These are phyloP conservation scores for Papilio glaucus DNA, from an alignment of 1,140 invertebrate genomes.

Conservation along the genomic window DNA sequence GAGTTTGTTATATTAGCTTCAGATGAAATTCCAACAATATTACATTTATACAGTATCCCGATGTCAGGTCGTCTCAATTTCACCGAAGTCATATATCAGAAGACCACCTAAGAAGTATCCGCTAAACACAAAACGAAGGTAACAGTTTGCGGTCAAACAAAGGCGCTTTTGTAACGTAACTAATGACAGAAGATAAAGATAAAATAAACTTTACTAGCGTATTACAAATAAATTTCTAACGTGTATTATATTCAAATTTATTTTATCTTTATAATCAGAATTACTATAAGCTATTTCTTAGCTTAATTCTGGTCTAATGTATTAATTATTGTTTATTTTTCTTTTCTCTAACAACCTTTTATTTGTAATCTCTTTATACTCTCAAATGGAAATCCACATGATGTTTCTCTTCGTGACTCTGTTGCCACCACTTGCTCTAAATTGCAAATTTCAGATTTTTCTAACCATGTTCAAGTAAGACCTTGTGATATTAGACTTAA, in stretches of 20 bases:
- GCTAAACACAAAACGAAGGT: slow-evolving; percentile 22
- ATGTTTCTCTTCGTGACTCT: no score
- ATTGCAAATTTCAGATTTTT: no score
- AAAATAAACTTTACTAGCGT: not conserved
- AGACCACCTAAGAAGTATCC: slow-evolving; percentile 25
- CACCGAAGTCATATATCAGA: slow-evolving; percentile 17
- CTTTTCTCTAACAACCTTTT: no score
- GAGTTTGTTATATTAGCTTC: not conserved
- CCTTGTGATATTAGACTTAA: no score
- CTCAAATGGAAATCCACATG: no score
- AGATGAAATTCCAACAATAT: not conserved
- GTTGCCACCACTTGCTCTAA: no score
- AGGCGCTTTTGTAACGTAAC: slow-evolving; percentile 9
- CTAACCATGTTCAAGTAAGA: no score
- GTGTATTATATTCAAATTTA: not conserved
- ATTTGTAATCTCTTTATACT: no score
- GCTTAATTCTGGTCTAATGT: no score
- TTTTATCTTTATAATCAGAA: no score
- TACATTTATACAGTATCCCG: not conserved
- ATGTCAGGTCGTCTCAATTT: slow-evolving; percentile 4
- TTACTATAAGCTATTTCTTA: no score
- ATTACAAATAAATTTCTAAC: not conserved
- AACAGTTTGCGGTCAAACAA: slow-evolving; percentile 3
- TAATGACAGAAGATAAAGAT: slow-evolving; percentile 18
- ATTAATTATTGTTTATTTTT: no score